Evolutionary conservation across 2,888 invertebrate species (phyloP).

Genomic region (Meta bourneti): DNA sequence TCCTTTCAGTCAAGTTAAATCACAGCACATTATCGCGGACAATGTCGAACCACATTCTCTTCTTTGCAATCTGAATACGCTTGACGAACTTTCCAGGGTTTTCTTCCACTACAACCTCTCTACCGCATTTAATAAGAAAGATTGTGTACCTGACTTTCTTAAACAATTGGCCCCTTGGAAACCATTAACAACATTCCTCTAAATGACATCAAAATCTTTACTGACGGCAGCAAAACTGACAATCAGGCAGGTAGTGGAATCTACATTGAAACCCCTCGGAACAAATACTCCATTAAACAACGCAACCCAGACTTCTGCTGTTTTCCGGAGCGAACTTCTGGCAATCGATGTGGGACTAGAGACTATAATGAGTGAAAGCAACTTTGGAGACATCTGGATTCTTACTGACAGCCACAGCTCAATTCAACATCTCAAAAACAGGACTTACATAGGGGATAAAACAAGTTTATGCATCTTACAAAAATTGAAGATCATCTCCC

Average conservation of each 20-base stretch:
- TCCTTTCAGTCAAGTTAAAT: slow-evolving; percentile 3
- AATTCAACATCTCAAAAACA: too few species aligned
- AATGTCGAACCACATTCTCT: slow-evolving; percentile 17
- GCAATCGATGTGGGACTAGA: too few species aligned
- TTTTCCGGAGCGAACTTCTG: too few species aligned
- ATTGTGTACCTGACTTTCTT: not conserved
- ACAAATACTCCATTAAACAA: too few species aligned
- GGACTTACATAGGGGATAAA: too few species aligned
- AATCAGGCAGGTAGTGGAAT: slow-evolving; percentile 2
- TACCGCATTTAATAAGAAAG: not conserved
- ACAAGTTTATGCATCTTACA: too few species aligned
- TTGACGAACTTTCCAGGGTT: not conserved
- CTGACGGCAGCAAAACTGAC: slow-evolving; percentile 3
- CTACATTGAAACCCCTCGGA: not conserved
- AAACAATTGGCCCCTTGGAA: slow-evolving; percentile 14
- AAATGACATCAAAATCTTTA: slow-evolving; percentile 17
- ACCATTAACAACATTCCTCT: not conserved
- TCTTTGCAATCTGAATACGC: not conserved
- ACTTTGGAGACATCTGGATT: too few species aligned
- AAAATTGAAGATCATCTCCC: too few species aligned
- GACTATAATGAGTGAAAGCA: too few species aligned
- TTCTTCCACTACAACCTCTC: not conserved
- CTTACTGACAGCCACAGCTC: too few species aligned
- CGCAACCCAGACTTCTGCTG: too few species aligned
- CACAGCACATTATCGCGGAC: not conserved